Conservation (phyloP, 2,797 vertebrate genomes). For the Scyliorhinus canicula region DNA sequence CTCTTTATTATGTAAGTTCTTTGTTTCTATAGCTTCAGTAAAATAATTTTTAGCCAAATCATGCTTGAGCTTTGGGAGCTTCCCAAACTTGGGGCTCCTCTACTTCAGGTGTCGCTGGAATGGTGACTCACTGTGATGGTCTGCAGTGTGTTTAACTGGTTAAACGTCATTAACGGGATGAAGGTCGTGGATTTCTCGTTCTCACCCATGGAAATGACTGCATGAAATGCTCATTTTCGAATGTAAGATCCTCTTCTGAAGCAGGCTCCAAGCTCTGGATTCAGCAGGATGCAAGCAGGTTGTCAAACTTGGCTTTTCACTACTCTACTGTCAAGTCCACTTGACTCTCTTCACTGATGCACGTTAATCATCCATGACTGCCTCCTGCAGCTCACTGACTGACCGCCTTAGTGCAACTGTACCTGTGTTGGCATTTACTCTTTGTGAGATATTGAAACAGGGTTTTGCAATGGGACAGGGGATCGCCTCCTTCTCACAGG, state of each 20-base stretch:
- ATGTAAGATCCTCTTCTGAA: background rate
- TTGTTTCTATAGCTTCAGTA: background rate
- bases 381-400: background rate
- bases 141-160: background rate
- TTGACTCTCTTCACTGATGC: background rate
- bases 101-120: background rate
- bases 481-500: background rate
- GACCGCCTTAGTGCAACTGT: background rate
- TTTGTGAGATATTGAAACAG: background rate
- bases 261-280: background rate
- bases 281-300: background rate
- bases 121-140: background rate
- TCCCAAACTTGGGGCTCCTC: background rate
- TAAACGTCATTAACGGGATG: background rate
- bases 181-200: background rate
- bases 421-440: too few relatives aligned
- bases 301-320: background rate
- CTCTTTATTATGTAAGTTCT: too few relatives aligned
- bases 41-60: background rate
- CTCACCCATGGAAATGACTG: background rate
- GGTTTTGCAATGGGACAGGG: background rate
- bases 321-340: background rate
- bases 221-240: background rate
- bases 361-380: background rate
- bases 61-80: background rate